Evolutionary conservation across 2,888 invertebrate genomes (phyloP), one percentile per base, ranked within the genome.

Genomic region (Melitaea athalia): DNA sequence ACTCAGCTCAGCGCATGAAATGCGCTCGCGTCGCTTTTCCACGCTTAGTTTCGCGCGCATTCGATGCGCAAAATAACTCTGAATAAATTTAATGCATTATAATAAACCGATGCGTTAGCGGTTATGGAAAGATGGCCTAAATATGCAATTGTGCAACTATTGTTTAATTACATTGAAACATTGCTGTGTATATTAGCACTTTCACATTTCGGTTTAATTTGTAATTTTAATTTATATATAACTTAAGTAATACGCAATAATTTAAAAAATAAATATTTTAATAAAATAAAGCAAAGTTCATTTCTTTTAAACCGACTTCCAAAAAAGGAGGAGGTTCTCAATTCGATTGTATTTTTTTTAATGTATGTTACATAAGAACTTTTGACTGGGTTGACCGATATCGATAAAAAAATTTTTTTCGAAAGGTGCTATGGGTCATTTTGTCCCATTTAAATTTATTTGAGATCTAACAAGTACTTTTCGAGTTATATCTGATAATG

Each of bases 41-140:
- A 85, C 85, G 82, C 82, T 83, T 79, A 77, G 80, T 87, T 91
- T 89, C 88, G 88, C 88, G 89, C 88, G 87, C 85, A 86, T 84
- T 88, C 79, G 78, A 80, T 45, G 68, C 63, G 69, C 65, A 63
- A 71, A 72, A 69, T 68, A 60, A 62, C 49, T 62, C 42, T 63
- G 59, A 59, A 63, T 67, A 66, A 66, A 61, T 66, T 66, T 49
- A 45, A 59, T 61, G 47, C 66, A 55, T 66, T 66, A 66, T 66
- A 61, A 55, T 66, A 66, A 49, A 49, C 55, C 61, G 24, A 61
- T 66, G 55, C 60, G 60, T 52, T 63, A 52, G 63, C 59, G 43
- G 59, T 63, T 67, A 59, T 67, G 63, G 49, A 57, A 53, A 61
- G 64, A 64, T 68, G 64, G 49, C 61, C 67, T 63, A 63, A 63